A percentile compares a stretch with the other conserved stretches of the same genome.
These are phyloP conservation scores for Ichneumon xanthorius DNA, from an alignment of 2,888 invertebrate species.

Conservation along the genomic window DNA sequence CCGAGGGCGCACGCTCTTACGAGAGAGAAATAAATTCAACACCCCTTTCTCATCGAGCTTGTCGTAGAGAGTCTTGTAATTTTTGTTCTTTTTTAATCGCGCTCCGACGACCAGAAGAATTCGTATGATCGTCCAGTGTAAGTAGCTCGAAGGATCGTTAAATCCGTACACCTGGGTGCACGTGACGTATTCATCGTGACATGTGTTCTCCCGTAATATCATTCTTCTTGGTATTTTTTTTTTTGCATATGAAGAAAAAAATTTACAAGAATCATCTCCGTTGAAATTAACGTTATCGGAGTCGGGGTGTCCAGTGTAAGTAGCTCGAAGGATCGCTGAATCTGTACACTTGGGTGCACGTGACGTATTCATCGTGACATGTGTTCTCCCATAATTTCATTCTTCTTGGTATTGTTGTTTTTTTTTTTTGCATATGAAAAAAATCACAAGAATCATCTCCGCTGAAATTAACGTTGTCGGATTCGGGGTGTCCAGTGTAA, in stretches of 20 bases:
- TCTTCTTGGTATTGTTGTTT: background rate
- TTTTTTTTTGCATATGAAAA: background rate
- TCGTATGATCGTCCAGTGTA: conserved; percentile 57
- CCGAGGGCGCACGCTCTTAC: background rate
- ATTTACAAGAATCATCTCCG: background rate
- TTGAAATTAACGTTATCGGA: conserved; percentile 1
- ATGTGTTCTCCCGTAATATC: conserved; percentile 34
- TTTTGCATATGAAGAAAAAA: background rate
- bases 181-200: conserved; percentile 47
- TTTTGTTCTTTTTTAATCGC: conserved; percentile 49
- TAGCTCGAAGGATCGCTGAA: conserved; percentile 51
- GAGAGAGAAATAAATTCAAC: background rate
- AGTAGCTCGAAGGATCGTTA: conserved; percentile 53
- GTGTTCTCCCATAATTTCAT: conserved; percentile 26
- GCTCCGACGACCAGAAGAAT: conserved; percentile 56
- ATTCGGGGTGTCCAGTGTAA: conserved; percentile 40
- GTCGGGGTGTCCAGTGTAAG: conserved; percentile 46
- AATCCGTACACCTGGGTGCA: conserved; percentile 44
- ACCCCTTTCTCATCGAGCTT: conserved; percentile 21
- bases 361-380: conserved; percentile 45
- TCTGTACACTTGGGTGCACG: conserved; percentile 45
- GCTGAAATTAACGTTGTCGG: background rate
- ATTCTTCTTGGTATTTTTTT: background rate
- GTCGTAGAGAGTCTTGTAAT: conserved; percentile 27
- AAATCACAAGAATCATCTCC: conserved; percentile 1